Evolutionary conservation across 2,797 vertebrate genomes (phyloP).

Genomic region (Semotilus atromaculatus): DNA sequence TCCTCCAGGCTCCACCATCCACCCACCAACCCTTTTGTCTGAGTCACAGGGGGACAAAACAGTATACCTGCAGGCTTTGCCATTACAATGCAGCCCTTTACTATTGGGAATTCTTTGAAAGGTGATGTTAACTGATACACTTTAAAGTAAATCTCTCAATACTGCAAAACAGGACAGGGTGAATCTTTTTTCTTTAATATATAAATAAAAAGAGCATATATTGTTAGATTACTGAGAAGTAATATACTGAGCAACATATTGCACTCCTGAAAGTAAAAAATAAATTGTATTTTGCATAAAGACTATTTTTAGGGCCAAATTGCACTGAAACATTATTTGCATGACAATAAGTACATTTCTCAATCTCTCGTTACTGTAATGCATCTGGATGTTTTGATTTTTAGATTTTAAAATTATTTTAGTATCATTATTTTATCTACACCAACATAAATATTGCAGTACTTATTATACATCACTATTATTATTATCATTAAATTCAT

Average conservation of each 20-base stretch:
- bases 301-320: neutral
- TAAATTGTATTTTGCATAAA: neutral
- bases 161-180: neutral
- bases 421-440: neutral
- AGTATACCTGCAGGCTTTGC: conserved; percentile 5
- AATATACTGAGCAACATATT: neutral
- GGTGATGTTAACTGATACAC: neutral
- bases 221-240: neutral
- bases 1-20: conserved; percentile 23
- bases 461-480: neutral
- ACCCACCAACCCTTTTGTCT: conserved; percentile 31
- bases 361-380: neutral
- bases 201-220: neutral
- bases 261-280: neutral
- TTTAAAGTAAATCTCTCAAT: neutral
- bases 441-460: neutral
- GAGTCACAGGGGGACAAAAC: neutral
- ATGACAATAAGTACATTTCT: neutral
- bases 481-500: neutral
- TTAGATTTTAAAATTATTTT: neutral
- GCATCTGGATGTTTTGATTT: neutral
- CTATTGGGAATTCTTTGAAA: neutral
- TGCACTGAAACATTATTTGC: neutral
- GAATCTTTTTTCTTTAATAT: neutral
- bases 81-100: neutral